Evolutionary conservation across 2,888 invertebrate species (phyloP), one percentile per base, ranked within the genome.

Genomic region (Clitarchus hookeri): DNA sequence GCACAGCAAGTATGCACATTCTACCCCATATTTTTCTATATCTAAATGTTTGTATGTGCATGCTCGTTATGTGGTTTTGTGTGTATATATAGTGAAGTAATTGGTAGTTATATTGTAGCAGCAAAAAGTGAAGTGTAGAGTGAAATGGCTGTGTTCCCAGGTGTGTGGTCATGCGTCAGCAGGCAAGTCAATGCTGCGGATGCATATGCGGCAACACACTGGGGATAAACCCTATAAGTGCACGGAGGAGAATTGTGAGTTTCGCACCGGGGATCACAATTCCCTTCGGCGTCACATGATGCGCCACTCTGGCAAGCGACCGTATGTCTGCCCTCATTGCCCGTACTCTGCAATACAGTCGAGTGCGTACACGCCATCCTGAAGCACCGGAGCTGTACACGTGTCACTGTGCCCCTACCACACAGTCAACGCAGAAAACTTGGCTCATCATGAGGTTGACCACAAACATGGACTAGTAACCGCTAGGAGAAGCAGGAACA

Each of bases 161-260:
- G 90, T 95, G 85, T 96, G 96, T 90, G 95, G 95, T 16, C 95
- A 96, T 89, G 94, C 95, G 88, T 94, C 95, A 44, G 94, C 96
- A 0, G 92, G 96, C 83, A 96, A 96, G 89, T 94, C 95, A 6
- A 95, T 95, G 93, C 90, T 96, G 86, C 93, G 93, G 89, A 93
- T 96, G 88, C 96, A 97, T 90, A 92, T 95, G 89, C 92, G 96
- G 19, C 95, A 95, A 88, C 96, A 96, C 89, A 96, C 96, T 0
- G 95, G 96, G 6, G 96, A 96, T 89, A 96, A 96, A 90, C 96
- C 96, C 0, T 94, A 95, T 89, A 93, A 94, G 85, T 97, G 97
- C 90, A 93, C 94, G 65, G 91, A 93, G 36, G 65, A n/a, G 65
- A n/a, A 8, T 9, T 96, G 96, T 89, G 92, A 93, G 16, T 97